Percentiles rank a stretch among this genome's conserved stretches.
phyloP scores from a whole-genome alignment of 2,797 vertebrate species.

The Benthosema pterotum region DNA sequence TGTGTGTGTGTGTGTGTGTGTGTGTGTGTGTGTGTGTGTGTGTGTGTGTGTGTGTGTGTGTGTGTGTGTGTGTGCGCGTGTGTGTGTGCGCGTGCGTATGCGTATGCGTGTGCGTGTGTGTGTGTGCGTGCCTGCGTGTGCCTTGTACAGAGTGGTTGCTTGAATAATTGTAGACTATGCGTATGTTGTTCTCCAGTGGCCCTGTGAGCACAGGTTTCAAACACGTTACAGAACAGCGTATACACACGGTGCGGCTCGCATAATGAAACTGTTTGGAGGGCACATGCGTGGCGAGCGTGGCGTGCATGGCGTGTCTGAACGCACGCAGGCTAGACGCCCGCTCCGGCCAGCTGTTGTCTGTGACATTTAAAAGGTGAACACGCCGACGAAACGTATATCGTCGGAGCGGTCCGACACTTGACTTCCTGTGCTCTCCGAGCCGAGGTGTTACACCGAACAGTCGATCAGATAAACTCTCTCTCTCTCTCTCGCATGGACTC shows the following conservation, averaged over 20 bases:
- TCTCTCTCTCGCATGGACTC: too few species aligned
- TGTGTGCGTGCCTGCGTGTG: constrained; percentile 18
- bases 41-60: background rate
- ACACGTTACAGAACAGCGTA: too few species aligned
- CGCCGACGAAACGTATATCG: constrained; percentile 40
- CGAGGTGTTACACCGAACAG: constrained; percentile 37
- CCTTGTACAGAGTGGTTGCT: constrained; percentile 6
- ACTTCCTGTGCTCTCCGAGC: constrained; percentile 50
- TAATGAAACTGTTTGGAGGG: too few species aligned
- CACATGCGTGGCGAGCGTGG: too few species aligned
- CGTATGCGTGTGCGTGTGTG: background rate
- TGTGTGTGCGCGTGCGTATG: background rate
- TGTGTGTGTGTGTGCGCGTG: background rate
- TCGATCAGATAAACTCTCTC: background rate
- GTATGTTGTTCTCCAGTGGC: too few species aligned
- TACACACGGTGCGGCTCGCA: too few species aligned
- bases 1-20: constrained; percentile 13
- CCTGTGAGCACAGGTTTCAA: too few species aligned
- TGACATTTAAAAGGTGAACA: constrained; percentile 51
- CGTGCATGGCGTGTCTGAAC: background rate
- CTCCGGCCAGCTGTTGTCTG: constrained; percentile 41
- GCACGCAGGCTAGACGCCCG: too few species aligned
- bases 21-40: background rate
- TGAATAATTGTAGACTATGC: constrained; percentile 29
- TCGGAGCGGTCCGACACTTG: constrained; percentile 35